Conservation (phyloP, 2,113 vertebrate genomes). For the Oryzias melastigma region DNA sequence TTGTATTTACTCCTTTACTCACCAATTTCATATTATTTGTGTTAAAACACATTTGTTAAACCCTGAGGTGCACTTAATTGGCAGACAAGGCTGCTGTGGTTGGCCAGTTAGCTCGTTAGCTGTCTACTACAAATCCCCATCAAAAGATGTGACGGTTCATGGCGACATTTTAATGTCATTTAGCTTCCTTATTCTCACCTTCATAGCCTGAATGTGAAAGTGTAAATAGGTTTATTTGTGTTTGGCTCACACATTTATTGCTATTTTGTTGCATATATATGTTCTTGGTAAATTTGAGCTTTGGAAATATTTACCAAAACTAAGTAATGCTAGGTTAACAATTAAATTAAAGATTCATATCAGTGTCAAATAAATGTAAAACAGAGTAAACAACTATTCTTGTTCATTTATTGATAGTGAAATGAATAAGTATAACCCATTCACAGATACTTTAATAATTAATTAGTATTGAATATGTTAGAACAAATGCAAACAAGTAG, state of each 20-base stretch:
- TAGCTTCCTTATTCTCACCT: constrained; percentile 20
- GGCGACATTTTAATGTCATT: constrained; percentile 46
- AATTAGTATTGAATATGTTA: no score
- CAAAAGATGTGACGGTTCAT: constrained; percentile 67
- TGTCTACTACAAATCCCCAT: constrained; percentile 59
- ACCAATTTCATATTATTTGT: background rate
- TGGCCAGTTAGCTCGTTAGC: constrained; percentile 62
- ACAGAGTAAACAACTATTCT: no score
- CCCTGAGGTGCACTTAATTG: constrained; percentile 2
- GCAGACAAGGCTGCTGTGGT: constrained; percentile 9
- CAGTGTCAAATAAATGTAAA: no score
- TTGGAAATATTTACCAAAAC: background rate
- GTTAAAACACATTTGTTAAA: background rate
- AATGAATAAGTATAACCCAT: no score
- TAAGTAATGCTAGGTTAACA: no score
- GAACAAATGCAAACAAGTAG: no score
- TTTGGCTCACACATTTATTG: no score
- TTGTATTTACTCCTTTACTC: background rate
- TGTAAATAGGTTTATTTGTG: background rate
- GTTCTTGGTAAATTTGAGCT: constrained; percentile 16
- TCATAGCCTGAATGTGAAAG: background rate
- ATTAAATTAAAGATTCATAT: no score
- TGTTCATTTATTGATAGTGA: no score
- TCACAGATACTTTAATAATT: no score
- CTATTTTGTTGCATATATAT: constrained; percentile 25